Conservation (phyloP, 2,888 invertebrate species). For the Leucozona laternaria region DNA sequence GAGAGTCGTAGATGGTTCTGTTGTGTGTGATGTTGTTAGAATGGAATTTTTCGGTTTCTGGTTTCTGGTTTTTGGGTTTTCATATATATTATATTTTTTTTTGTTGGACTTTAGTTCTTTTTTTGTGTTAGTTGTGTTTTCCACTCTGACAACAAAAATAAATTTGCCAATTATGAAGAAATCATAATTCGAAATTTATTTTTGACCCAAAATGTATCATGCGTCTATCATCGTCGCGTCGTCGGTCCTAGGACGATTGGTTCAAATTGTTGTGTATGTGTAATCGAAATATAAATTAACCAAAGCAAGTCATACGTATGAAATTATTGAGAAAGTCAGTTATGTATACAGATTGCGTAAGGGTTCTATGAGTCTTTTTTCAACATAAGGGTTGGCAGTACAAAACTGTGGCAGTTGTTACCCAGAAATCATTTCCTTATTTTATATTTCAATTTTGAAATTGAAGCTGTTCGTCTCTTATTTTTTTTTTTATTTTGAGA, state of each 20-base stretch:
- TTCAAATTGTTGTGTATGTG: conserved; percentile 37
- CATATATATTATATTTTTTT: conserved; percentile 20
- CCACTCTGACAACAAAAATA: neutral
- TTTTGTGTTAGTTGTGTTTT: no score
- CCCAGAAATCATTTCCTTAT: conserved; percentile 70
- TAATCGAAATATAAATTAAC: conserved; percentile 64
- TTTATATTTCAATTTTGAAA: conserved; percentile 68
- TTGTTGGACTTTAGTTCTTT: conserved; percentile 13
- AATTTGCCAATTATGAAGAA: conserved; percentile 61
- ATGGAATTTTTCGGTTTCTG: conserved; percentile 61
- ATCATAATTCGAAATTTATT: conserved; percentile 46
- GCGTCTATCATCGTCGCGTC: neutral
- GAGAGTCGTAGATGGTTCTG: neutral
- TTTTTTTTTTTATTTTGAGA: conserved; percentile 9
- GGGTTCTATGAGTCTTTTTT: conserved; percentile 10
- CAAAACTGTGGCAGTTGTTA: conserved; percentile 49
- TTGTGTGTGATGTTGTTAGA: conserved; percentile 59
- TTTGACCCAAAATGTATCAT: conserved; percentile 34
- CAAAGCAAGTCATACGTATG: conserved; percentile 34
- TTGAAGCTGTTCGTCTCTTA: conserved; percentile 26
- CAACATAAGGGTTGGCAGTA: conserved; percentile 22
- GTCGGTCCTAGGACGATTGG: neutral
- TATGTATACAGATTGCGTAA: conserved; percentile 6
- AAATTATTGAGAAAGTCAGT: conserved; percentile 22
- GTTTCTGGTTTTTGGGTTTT: conserved; percentile 30